Conservation (phyloP, 2,797 vertebrate species). For the Limosa lapponica region DNA sequence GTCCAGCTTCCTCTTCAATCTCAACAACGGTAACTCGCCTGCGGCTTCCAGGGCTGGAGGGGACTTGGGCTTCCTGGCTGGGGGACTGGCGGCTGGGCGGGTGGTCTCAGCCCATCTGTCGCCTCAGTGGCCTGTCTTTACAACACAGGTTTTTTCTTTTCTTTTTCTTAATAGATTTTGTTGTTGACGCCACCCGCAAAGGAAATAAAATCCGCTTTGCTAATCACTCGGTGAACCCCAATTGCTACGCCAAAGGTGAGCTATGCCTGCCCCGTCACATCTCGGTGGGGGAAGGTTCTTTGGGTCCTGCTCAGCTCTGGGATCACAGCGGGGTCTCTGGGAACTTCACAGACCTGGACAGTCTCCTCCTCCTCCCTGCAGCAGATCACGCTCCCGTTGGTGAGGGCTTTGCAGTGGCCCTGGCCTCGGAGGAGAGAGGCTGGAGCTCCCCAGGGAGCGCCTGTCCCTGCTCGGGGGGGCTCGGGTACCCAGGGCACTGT, state of each 20-base stretch:
- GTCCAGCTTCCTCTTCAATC: conserved; percentile 99
- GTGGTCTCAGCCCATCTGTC: not conserved
- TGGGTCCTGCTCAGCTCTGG: not conserved
- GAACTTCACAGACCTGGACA: not conserved
- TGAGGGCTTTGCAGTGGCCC: not conserved
- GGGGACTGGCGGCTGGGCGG: not conserved
- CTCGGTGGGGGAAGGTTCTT: not conserved
- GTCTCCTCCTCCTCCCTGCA: not conserved
- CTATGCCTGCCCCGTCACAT: not conserved
- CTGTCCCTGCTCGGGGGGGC: not conserved
- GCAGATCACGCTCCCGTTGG: rapidly evolving
- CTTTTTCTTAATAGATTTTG: conserved; percentile 85
- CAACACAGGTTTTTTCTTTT: not conserved
- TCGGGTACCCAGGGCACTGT: rapidly evolving
- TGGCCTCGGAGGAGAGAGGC: not conserved
- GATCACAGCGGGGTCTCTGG: rapidly evolving
- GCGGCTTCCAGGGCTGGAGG: not conserved
- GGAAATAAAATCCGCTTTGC: conserved; percentile 99
- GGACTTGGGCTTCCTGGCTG: not conserved
- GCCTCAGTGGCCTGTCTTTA: not conserved
- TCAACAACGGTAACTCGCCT: conserved; percentile 89
- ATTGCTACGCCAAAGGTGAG: conserved; percentile 98
- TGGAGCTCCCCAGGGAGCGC: rapidly evolving
- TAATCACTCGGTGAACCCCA: conserved; percentile 98
- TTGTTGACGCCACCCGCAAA: conserved; percentile 97